phyloP scores from a whole-genome alignment of 2,888 invertebrate genomes.

The Philhelius pedissequus region DNA sequence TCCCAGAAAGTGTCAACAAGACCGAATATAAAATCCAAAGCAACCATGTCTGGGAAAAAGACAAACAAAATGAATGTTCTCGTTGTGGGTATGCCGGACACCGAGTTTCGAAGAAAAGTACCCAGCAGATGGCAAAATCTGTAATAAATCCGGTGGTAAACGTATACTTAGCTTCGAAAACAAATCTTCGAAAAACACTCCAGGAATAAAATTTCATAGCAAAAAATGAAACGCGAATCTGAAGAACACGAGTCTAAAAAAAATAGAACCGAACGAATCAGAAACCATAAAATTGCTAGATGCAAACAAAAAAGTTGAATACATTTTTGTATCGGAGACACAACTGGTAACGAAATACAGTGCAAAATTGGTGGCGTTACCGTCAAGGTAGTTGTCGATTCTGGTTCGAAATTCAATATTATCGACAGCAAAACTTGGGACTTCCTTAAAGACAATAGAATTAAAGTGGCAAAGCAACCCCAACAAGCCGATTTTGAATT shows the following conservation, averaged over 20 bases:
- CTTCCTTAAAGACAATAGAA: neutral
- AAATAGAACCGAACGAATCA: neutral
- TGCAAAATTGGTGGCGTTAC: neutral
- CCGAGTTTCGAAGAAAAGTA: conserved; percentile 4
- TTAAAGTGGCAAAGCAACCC: neutral
- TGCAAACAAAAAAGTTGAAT: neutral
- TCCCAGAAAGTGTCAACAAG: neutral
- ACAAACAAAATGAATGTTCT: conserved; percentile 5
- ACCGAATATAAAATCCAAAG: neutral
- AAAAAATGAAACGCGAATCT: neutral
- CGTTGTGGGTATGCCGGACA: conserved; percentile 40
- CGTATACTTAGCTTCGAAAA: neutral
- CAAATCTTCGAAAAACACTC: neutral
- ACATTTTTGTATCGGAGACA: neutral
- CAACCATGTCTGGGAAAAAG: neutral
- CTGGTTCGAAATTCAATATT: neutral
- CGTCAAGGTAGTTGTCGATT: neutral
- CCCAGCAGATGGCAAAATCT: conserved; percentile 29
- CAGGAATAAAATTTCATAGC: neutral
- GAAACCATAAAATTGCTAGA: neutral
- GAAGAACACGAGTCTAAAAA: neutral
- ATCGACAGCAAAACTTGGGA: neutral
- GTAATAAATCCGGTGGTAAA: conserved; percentile 30
- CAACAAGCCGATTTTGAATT: neutral
- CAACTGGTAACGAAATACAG: neutral